Percentiles rank a stretch among this genome's conserved stretches.
These are phyloP conservation scores for Hepsetus odoe DNA, from an alignment of 2,113 vertebrate genomes.

Conservation along the genomic window DNA sequence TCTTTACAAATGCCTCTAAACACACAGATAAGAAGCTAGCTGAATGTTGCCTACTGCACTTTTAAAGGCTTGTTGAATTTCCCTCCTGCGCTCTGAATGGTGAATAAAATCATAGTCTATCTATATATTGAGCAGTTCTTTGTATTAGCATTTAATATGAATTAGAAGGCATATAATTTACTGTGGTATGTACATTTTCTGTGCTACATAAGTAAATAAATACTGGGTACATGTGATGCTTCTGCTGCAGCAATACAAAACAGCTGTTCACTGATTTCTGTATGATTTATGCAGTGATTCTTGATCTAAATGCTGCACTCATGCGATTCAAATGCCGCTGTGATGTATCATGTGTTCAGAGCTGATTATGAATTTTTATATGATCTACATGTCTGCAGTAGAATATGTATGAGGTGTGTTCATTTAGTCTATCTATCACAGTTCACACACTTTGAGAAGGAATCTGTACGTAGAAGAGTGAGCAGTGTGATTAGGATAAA, in stretches of 20 bases:
- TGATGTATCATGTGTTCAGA: not conserved
- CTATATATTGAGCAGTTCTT: too few relatives aligned
- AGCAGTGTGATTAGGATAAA: not conserved
- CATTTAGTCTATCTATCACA: not conserved
- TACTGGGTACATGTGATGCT: not conserved
- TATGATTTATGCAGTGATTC: not conserved
- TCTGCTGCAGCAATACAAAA: not conserved
- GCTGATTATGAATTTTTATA: not conserved
- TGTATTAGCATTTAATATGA: too few relatives aligned
- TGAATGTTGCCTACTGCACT: too few relatives aligned
- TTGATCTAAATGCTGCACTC: not conserved
- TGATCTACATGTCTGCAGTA: not conserved
- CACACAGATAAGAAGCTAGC: too few relatives aligned
- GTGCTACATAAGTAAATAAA: too few relatives aligned
- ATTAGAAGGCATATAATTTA: too few relatives aligned
- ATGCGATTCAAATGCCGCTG: not conserved
- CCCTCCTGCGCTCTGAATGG: too few relatives aligned
- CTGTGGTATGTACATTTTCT: too few relatives aligned
- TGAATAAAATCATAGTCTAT: too few relatives aligned
- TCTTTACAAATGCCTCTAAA: too few relatives aligned
- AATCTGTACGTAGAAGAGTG: not conserved
- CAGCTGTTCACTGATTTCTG: not conserved
- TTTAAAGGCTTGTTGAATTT: too few relatives aligned
- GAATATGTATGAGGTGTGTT: not conserved
- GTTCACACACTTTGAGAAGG: not conserved